Base-by-base conservation (phyloP, 2,888 invertebrate genomes). In the Microctonus hyperodae region DNA sequence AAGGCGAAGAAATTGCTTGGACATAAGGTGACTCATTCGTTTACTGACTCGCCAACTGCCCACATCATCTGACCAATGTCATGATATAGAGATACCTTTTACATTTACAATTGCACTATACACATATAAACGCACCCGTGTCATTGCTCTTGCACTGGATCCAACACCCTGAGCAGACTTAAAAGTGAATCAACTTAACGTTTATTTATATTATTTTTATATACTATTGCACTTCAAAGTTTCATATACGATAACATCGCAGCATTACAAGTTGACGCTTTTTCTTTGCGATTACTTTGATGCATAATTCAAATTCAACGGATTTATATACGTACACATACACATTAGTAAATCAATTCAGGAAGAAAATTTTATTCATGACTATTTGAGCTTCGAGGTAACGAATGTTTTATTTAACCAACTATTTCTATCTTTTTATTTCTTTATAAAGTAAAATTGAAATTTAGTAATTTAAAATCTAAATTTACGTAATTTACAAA, bases 11-110 rank as follows among this genome's bases (percentile, higher is more conserved):
- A 59, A 13, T 33, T 40, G 44, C 44, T 44, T n/a, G 7, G 3
- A 20, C 22, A 10, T n/a, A n/a, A 59, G 22, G 59, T 59, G 59
- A 59, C 44, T 59, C 59, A 59, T 23, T 59, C 37, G 37, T 59
- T 55, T 16, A 55, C 55, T 31, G 37, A 40, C 25, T 59, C 61
- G 35, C 23, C 64, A 44, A 35, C 70, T 53, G 61, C 70, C 73
- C 67, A 71, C 74, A 56, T 70, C 28, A 66, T 55, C 55, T 65
- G 70, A 68, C 70, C 66, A 56, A 59, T 68, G 71, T 63, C 67
- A 59, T 28, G 13, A 37, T 44, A 16, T 44, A 59, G 23, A 57
- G 51, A 51, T 22, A 51, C 51, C 53, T 28, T n/a, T 16, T 44
- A 44, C 6, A 44, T 16, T 16, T 44, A 44, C 16, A 44, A 7